Base-by-base conservation (phyloP, 2,888 invertebrate species). In the Erebia palarica region DNA sequence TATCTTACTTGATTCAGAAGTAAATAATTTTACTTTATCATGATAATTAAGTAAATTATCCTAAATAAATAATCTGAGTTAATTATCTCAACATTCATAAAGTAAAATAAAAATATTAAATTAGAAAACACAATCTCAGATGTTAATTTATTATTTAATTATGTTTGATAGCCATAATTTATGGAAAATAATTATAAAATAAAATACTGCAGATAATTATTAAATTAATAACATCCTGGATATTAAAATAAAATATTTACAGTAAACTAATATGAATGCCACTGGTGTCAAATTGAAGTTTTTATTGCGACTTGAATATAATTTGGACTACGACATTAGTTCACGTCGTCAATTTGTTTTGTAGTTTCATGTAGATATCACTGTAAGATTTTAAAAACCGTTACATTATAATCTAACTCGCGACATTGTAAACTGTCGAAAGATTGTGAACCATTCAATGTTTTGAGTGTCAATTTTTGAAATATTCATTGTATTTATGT, bases 171-270 rank as follows among this genome's bases (percentile, higher is more conserved):
- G 3, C 47, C 47, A 13, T 47, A 44, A 47, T 47, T 47, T 47
- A 11, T 47, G 47, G 53, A 59, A 9, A 65, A 53, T n/a, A 66
- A 51, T 68, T 68, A 70, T 18, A 1, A 53, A 65, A 42, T 73
- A 70, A 70, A 70, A 70, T 73, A 70, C 67, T 73, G 68, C 55
- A 69, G 67, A 69, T 49, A 55, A 63, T 69, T 69, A 61, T 53
- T 42, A 58, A 68, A 27, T 63, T 51, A 27, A 36, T 51, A 42
- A 53, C 36, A 51, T 64, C 47, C 13, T 47, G 18, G 27, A 16
- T 58, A 64, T 11, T 42, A 67, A 61, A 27, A 64, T 27, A 42
- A 69, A 57, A 69, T 64, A n/a, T 69, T 64, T 69, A 69, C 49
- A 44, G 60, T 66, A 55, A 27, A 59, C 14, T 21, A 64, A 14